Conservation (phyloP, 2,888 invertebrate genomes). For the Sipha maydis region DNA sequence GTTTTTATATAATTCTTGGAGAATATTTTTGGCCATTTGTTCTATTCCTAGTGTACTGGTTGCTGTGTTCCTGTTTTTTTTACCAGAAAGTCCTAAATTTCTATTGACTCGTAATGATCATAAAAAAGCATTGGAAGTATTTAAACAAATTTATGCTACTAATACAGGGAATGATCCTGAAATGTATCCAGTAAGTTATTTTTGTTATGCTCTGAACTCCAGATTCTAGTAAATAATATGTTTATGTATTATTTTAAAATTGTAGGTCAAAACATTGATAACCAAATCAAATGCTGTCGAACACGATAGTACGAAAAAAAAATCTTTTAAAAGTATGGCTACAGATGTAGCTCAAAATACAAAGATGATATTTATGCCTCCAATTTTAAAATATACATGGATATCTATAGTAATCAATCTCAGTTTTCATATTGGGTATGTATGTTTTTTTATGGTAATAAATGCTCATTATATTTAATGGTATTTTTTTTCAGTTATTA, state of each 20-base stretch:
- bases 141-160: conserved; percentile 81
- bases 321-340: conserved; percentile 74
- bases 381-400: conserved; percentile 83
- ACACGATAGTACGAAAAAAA: conserved; percentile 31
- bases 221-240: no score
- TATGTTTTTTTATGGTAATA: conserved; percentile 36
- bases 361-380: conserved; percentile 81
- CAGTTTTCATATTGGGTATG: conserved; percentile 89
- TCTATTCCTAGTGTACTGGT: conserved; percentile 89
- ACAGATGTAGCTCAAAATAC: conserved; percentile 83
- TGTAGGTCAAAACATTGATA: conserved; percentile 60
- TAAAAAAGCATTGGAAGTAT: conserved; percentile 83
- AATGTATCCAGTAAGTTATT: conserved; percentile 77
- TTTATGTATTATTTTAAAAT: conserved; percentile 5
- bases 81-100: conserved; percentile 93
- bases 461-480: not conserved
- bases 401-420: conserved; percentile 91
- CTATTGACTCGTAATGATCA: conserved; percentile 81
- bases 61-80: conserved; percentile 80
- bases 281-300: conserved; percentile 58
- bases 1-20: conserved; percentile 91
- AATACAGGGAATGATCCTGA: conserved; percentile 82
- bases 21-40: conserved; percentile 88
- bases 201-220: no score
- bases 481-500: conserved; percentile 76